Evolutionary conservation across 2,113 vertebrate genomes (phyloP).

Genomic region (Anseranas semipalmata): DNA sequence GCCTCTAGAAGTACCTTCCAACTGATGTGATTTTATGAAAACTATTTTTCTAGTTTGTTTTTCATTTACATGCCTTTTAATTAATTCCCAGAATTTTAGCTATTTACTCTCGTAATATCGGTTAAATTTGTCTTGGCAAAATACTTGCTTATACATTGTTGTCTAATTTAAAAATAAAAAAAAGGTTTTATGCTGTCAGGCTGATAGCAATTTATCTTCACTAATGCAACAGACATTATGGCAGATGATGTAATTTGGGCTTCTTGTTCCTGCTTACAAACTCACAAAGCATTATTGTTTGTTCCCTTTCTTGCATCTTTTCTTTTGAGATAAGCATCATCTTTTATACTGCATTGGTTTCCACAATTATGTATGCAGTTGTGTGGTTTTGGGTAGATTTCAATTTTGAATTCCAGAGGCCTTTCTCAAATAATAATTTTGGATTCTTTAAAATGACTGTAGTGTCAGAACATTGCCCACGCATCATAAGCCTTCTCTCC

Average conservation of each 20-base stretch:
- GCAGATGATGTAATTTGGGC: not conserved
- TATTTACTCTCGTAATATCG: not conserved
- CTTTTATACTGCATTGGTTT: not conserved
- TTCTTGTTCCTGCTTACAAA: not conserved
- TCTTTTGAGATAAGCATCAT: not conserved
- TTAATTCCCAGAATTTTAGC: not conserved
- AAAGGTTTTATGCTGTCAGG: not conserved
- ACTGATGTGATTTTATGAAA: not conserved
- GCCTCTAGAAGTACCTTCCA: not conserved
- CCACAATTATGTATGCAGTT: not conserved
- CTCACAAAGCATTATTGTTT: not conserved
- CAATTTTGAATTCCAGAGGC: not conserved
- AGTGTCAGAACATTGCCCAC: slow-evolving; percentile 16
- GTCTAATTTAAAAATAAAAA: not conserved
- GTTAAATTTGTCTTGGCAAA: not conserved
- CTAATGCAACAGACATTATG: not conserved
- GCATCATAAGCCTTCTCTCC: slow-evolving; percentile 18
- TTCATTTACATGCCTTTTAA: not conserved
- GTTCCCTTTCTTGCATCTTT: not conserved
- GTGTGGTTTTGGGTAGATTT: not conserved
- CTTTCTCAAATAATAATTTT: not conserved
- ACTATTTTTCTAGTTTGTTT: not conserved
- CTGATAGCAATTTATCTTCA: not conserved
- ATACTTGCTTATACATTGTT: not conserved
- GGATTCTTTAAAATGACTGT: slow-evolving; percentile 28